Base-by-base conservation (phyloP, 2,113 vertebrate species). In the Erythrocercus mccallii region DNA sequence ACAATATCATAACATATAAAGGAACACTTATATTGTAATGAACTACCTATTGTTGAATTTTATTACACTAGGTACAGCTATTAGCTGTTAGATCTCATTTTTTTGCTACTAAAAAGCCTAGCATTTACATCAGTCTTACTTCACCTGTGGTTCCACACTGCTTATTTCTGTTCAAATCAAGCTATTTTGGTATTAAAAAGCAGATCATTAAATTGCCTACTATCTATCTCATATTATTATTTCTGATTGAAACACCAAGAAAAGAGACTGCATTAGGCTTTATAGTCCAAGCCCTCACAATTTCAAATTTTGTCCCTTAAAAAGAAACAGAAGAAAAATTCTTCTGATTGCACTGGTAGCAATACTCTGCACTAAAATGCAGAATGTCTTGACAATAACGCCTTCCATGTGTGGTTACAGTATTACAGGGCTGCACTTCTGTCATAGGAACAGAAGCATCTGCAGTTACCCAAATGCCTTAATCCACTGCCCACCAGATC, bases 391-490 rank as follows among this genome's bases (percentile, higher is more conserved):
- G 2, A 69, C 50, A 12, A 44, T 21, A 73, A 62, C 3, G 44
- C 25, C 12, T 77, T 58, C n/a, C 3, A 3, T 1, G 1, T 5
- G 47, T 7, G 31, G 16, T 45, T 37, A 73, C 53, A 79, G 23
- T 17, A 77, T 10, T 24, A 3, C 2, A 15, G 27, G 15, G 5
- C 5, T 81, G 28, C 31, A 73, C 11, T 37, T 40, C 22, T 35
- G 33, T 8, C 3, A 0, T 0, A 60, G 0, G 2, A 85, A 72
- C 9, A 45, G 61, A 58, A 72, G 20, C 47, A 66, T 8, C n/a
- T 35, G 45, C 62, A 89, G 33, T 56, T 44, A 60, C 9, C 23
- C 42, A 72, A 22, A 68, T 4, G 24, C 44, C 22, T 51, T 16
- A 66, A 82, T 13, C 42, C 42, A 50, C 25, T 10, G 51, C 27